Conservation (phyloP, 2,113 vertebrate species). For the Protobothrops mucrosquamatus region DNA sequence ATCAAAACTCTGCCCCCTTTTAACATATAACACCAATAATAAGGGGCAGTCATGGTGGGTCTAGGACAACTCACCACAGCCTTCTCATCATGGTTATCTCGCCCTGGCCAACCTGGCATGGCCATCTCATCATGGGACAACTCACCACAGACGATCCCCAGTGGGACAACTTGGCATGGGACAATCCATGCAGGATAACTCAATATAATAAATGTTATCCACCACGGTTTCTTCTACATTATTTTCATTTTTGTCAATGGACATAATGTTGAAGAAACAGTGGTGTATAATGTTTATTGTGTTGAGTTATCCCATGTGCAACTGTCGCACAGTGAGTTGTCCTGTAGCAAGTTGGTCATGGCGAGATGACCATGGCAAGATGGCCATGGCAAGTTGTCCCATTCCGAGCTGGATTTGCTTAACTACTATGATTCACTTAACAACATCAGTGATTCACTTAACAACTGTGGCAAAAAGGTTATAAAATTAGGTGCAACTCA, state of each 20-base stretch:
- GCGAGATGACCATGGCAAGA: not conserved
- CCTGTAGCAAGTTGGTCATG: not conserved
- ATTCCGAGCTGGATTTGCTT: not conserved
- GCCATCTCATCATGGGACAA: no score
- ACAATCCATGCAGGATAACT: not conserved
- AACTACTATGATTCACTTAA: not conserved
- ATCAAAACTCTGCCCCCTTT: not conserved
- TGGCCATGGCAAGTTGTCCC: not conserved
- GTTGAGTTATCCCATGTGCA: not conserved
- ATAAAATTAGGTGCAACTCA: not conserved
- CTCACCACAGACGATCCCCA: not conserved
- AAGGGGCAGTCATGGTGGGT: not conserved
- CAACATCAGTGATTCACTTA: not conserved
- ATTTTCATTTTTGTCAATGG: not conserved
- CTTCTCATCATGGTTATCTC: no score
- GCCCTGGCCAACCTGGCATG: no score
- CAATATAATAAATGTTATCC: not conserved
- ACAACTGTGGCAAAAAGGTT: not conserved
- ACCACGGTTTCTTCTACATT: not conserved
- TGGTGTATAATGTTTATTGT: not conserved
- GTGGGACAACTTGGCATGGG: not conserved
- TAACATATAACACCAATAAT: not conserved
- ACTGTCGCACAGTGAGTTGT: not conserved
- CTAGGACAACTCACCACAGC: not conserved
- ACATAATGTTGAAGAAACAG: not conserved